phyloP scores from a whole-genome alignment of 2,888 invertebrate genomes.

The Sphaerophoria taeniata region DNA sequence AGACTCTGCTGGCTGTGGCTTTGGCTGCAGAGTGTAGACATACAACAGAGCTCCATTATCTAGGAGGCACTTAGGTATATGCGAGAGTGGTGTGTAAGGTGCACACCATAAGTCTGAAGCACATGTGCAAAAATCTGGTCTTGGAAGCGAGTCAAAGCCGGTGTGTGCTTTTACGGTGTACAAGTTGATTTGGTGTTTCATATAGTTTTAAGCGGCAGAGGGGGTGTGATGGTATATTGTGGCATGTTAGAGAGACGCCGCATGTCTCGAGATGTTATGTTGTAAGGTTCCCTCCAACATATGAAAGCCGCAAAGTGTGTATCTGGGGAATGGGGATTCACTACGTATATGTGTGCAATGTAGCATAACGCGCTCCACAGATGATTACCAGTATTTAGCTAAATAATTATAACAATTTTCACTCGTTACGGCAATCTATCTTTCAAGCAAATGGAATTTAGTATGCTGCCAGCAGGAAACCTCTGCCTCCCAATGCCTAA shows the following conservation, averaged over 20 bases:
- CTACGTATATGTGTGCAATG: constrained; percentile 50
- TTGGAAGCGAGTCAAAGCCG: constrained; percentile 17
- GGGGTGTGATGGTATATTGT: constrained; percentile 26
- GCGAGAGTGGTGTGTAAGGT: constrained; percentile 35
- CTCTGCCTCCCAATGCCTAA: not conserved
- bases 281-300: constrained; percentile 10
- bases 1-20: constrained; percentile 24
- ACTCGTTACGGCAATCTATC: constrained; percentile 73
- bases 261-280: constrained; percentile 65
- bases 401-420: constrained; percentile 74
- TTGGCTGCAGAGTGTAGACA: too few relatives aligned
- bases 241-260: constrained; percentile 64
- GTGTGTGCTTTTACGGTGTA: constrained; percentile 19
- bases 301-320: constrained; percentile 40
- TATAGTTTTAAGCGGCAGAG: not conserved
- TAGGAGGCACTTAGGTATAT: constrained; percentile 39
- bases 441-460: constrained; percentile 45
- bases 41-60: constrained; percentile 20
- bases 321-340: constrained; percentile 63
- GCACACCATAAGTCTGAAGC: constrained; percentile 33
- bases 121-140: constrained; percentile 43
- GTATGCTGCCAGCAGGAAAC: constrained; percentile 30
- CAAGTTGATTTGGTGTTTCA: constrained; percentile 29
- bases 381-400: constrained; percentile 72
- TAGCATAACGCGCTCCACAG: constrained; percentile 66